phyloP scores from a whole-genome alignment of 2,888 invertebrate genomes.

The Melieria picta region DNA sequence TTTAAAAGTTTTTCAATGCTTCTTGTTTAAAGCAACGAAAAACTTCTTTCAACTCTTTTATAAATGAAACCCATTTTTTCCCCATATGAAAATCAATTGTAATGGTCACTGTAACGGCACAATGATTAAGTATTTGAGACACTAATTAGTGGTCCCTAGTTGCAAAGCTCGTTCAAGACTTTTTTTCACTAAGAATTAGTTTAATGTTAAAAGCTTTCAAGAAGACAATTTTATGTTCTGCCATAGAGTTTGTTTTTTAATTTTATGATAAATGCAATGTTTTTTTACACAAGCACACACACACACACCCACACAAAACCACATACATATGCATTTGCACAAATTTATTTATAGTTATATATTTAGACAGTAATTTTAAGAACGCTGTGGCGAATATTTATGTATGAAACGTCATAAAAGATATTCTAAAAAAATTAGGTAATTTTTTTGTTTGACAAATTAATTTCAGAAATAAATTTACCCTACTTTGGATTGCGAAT shows the following conservation, averaged over 20 bases:
- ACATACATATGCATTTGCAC: conserved; percentile 30
- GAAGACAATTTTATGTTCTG: neutral
- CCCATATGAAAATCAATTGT: neutral
- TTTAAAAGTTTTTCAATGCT: no score
- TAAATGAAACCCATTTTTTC: neutral
- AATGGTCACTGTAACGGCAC: neutral
- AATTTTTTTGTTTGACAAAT: no score
- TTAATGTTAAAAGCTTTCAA: conserved; percentile 16
- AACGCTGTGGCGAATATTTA: no score
- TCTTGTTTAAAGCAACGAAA: no score
- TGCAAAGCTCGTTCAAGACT: conserved; percentile 21
- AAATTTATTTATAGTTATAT: neutral
- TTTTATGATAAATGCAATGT: neutral
- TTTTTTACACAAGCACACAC: conserved; percentile 18
- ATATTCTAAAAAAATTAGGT: no score
- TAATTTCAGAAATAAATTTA: no score
- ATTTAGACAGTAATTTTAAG: no score
- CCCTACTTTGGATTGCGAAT: no score
- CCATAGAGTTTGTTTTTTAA: neutral
- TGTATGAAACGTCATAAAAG: no score
- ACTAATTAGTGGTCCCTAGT: neutral
- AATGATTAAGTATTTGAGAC: neutral
- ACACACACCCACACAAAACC: conserved; percentile 26
- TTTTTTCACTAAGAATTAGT: conserved; percentile 3
- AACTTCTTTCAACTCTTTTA: no score